Percentiles rank a stretch among this genome's conserved stretches.
phyloP scores from a whole-genome alignment of 2,113 vertebrate genomes.

The Aepyceros melampus region DNA sequence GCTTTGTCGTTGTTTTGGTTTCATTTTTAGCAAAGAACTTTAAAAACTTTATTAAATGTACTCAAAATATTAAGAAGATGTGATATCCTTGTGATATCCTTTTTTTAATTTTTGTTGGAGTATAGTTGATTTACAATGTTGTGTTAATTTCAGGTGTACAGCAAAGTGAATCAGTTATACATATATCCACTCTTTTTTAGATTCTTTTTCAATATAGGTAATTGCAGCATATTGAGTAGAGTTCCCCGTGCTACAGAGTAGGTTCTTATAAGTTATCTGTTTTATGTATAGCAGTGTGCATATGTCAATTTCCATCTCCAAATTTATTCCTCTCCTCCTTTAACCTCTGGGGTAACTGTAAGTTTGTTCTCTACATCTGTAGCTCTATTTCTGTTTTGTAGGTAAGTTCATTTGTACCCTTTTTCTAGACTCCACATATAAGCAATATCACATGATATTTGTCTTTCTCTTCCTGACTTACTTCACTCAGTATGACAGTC shows the following conservation, averaged over 20 bases:
- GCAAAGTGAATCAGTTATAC: not conserved
- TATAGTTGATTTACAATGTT: not conserved
- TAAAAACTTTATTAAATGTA: not conserved
- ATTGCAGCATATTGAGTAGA: not conserved
- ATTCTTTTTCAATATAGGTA: not conserved
- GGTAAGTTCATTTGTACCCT: not conserved
- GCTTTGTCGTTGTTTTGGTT: not conserved
- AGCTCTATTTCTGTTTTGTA: not conserved
- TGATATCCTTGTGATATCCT: not conserved
- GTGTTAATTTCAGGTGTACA: not conserved
- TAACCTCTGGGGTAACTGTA: not conserved
- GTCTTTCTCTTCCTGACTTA: not conserved
- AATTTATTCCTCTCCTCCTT: not conserved
- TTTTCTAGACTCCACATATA: not conserved
- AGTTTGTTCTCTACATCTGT: not conserved
- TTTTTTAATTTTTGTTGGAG: not conserved
- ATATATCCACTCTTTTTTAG: not conserved
- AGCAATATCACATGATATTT: not conserved
- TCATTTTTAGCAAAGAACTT: not conserved
- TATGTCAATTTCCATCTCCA: not conserved
- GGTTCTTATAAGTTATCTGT: not conserved
- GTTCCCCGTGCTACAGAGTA: not conserved
- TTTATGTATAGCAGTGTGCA: not conserved
- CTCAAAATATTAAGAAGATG: not conserved
- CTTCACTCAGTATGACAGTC: not conserved